Evolutionary conservation across 2,797 vertebrate species (phyloP), one percentile per base, ranked within the genome.

Genomic region (Pterois miles): DNA sequence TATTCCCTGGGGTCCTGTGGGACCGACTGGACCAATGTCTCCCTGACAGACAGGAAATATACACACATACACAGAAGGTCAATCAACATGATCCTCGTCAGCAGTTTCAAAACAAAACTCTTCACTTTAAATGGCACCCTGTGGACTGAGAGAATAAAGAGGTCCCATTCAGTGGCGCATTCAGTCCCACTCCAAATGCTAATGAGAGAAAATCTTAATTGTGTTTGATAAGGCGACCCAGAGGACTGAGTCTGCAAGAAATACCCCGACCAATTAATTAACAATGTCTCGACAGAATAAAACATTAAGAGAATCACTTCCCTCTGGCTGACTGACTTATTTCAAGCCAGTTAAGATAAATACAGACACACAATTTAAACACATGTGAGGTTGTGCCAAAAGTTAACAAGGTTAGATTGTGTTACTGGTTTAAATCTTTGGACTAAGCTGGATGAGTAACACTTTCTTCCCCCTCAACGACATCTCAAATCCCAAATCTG

Each of bases 11-110:
- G 93, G 93, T 8, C 97, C 97, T 0, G 80, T 57, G 8, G 91
- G 88, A 8, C 97, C 97, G 2, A 92, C 72, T 12, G 94, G 95
- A 77, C 97, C 97, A 0, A 81, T 38, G 74, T 97, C 97, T 58
- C 97, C 97, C 97, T 98, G 82, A 57, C 53, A 80, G 48, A 83
- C 50, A 81, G 65, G 48, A 81, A 38, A 78, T 4, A 65, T n/a
- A 9, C 62, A 76, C 54, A 12, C 48, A 70, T 4, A 27, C 58
- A 75, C 52, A 70, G 22, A 66, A 25, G 34, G 67, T 46, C 71
- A 84, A 50, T 77, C 25, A 52, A 14, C 10, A n/a, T 13, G 40
- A 74, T 34, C 57, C 18, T 25, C 34, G 57, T 75, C 57, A 43
- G 27, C 27, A 12, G 27, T 75, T 74, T 40, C 14, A 67, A 71